Evolutionary conservation across 2,113 vertebrate species (phyloP), one percentile per base, ranked within the genome.

Genomic region (Gopherus flavomarginatus): DNA sequence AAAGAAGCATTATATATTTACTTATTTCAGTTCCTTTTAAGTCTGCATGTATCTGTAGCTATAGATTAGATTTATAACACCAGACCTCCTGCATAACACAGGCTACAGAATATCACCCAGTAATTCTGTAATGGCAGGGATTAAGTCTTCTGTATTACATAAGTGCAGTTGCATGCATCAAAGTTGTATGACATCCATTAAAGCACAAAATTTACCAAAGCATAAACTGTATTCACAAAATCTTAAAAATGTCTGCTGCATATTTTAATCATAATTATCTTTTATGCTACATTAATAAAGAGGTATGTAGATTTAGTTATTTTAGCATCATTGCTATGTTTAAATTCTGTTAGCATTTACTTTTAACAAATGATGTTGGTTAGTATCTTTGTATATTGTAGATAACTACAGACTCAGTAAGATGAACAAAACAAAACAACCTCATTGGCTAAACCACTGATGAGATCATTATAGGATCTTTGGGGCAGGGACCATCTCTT

Each of bases 11-110:
- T 89, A 90, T 86, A 90, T 89, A 93, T 86, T 95, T 2, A 86
- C 90, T 86, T 92, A 85, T 93, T 96, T 96, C 56, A 88, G 38
- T 85, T 94, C 53, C 85, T 24, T 42, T 96, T 50, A 81, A 92
- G 89, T 88, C 52, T 82, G 16, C 0, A 0, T 93, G n/a, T 12
- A 47, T 92, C 42, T 57, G 26, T 27, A 24, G 26, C 56, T 57
- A 57, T 57, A 57, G 56, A 57, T 27, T 57, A 94, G 57, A 87
- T 50, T 4, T 59, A 65, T 35, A 93, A 88, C 21, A 44, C n/a
- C 75, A 57, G 72, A 91, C 38, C 14, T 90, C 53, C 82, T 83
- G 4, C 75, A 4, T 81, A 95, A 95, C 44, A 65, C 72, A 96
- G 19, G 11, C 38, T 31, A 59, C 42, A 86, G 62, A 89, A 86